Conservation (phyloP, 92 coral and sea anemone species). For the Isaurus tuberculatus region DNA sequence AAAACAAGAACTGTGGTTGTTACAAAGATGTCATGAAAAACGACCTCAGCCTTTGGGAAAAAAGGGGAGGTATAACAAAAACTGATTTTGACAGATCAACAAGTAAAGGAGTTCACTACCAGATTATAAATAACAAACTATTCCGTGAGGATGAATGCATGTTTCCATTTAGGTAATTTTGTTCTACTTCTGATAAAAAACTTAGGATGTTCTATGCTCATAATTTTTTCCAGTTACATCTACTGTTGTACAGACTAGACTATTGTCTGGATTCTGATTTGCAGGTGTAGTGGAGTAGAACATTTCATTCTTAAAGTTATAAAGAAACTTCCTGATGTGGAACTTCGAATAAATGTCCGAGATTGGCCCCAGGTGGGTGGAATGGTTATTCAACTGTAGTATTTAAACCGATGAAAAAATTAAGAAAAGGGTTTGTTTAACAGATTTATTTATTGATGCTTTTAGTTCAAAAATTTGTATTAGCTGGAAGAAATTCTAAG, state of each 20-base stretch:
- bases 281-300: slow-evolving; percentile 96
- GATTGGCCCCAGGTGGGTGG: slow-evolving; percentile 94
- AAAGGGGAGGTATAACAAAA: slow-evolving; percentile 84
- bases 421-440: too few relatives aligned
- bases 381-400: neutral
- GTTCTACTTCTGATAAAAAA: too few relatives aligned
- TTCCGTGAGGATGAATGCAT: slow-evolving; percentile 91
- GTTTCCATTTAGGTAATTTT: slow-evolving; percentile 96
- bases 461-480: too few relatives aligned
- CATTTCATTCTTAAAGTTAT: slow-evolving; percentile 90
- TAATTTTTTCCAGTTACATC: too few relatives aligned
- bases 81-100: slow-evolving; percentile 76
- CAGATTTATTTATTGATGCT: too few relatives aligned
- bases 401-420: neutral
- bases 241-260: too few relatives aligned
- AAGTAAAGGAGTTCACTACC: slow-evolving; percentile 89
- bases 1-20: slow-evolving; percentile 92
- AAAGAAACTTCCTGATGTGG: slow-evolving; percentile 95
- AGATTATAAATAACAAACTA: slow-evolving; percentile 86
- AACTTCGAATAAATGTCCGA: slow-evolving; percentile 86
- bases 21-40: slow-evolving; percentile 85
- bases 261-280: neutral
- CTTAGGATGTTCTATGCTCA: too few relatives aligned
- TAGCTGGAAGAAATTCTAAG: too few relatives aligned
- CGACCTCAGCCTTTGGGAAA: slow-evolving; percentile 85